Conservation (phyloP, 2,888 invertebrate genomes). For the Amphipyra tragopoginis region DNA sequence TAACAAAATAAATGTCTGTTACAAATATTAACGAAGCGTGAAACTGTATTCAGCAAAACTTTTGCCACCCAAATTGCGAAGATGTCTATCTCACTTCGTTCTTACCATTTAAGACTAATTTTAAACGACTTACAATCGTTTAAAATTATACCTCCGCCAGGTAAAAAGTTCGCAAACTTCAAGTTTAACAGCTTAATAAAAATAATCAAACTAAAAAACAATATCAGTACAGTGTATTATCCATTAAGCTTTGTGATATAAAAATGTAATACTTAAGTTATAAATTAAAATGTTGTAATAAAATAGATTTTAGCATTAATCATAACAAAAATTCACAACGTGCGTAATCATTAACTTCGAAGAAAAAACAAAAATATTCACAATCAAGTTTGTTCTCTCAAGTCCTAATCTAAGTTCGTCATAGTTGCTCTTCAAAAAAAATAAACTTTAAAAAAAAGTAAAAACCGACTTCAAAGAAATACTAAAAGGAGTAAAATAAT, state of each 20-base stretch:
- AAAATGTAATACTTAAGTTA: slow-evolving; percentile 42
- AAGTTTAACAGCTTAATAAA: background rate
- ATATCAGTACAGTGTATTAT: slow-evolving; percentile 50
- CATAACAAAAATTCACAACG: slow-evolving; percentile 56
- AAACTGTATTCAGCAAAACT: slow-evolving; percentile 27
- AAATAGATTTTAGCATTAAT: slow-evolving; percentile 42
- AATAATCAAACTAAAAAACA: slow-evolving; percentile 36
- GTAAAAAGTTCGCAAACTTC: no score
- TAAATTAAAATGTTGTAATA: slow-evolving; percentile 46
- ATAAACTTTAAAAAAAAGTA: no score
- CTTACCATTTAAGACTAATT: slow-evolving; percentile 8
- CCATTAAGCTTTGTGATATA: slow-evolving; percentile 55
- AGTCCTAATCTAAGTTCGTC: slow-evolving; percentile 48
- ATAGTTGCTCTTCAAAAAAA: slow-evolving; percentile 57
- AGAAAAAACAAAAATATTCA: slow-evolving; percentile 40
- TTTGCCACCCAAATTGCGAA: slow-evolving; percentile 20
- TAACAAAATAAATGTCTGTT: slow-evolving; percentile 26
- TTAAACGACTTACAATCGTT: background rate
- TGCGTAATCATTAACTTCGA: slow-evolving; percentile 29
- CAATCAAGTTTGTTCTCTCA: slow-evolving; percentile 33
- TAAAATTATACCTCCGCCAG: no score
- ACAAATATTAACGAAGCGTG: slow-evolving; percentile 14
- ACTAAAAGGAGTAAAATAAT: no score
- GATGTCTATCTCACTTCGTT: slow-evolving; percentile 8
- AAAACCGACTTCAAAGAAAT: no score